Evolutionary conservation across 2,113 vertebrate genomes (phyloP).

Genomic region (Anas platyrhynchos): DNA sequence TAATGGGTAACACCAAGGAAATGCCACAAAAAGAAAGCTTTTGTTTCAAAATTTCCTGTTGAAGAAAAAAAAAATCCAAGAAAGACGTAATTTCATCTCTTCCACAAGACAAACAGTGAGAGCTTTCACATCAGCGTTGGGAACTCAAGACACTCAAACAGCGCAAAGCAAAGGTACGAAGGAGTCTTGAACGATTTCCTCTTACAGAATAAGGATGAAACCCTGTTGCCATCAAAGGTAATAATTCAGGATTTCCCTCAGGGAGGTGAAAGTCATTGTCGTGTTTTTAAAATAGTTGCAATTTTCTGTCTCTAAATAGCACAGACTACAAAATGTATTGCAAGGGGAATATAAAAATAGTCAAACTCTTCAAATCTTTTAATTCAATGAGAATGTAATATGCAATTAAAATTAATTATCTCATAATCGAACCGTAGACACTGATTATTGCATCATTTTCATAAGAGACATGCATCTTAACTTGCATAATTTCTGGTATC

Average conservation of each 20-base stretch:
- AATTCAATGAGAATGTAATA: conserved; percentile 81
- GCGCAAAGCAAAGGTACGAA: conserved; percentile 3
- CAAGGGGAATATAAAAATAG: conserved; percentile 74
- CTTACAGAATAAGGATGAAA: conserved; percentile 23
- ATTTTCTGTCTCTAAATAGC: conserved; percentile 77
- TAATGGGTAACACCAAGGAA: background rate
- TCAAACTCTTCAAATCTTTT: conserved; percentile 77
- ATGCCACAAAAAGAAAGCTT: background rate
- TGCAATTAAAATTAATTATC: conserved; percentile 83
- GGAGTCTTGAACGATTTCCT: background rate
- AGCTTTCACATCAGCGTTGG: background rate
- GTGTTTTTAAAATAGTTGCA: conserved; percentile 73
- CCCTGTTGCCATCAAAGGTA: conserved; percentile 27
- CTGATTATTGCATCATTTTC: conserved; percentile 81
- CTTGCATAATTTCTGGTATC: conserved; percentile 65
- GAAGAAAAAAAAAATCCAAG: background rate
- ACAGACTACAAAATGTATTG: conserved; percentile 72
- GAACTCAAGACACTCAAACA: background rate
- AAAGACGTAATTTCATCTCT: background rate
- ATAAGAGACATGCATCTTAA: conserved; percentile 73
- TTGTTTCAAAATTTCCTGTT: background rate
- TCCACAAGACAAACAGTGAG: background rate
- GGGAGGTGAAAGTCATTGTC: conserved; percentile 67
- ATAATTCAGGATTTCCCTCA: conserved; percentile 63
- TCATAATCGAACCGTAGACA: conserved; percentile 79